Conservation (phyloP, 2,113 vertebrate species). For the Sinocyclocheilus grahami region DNA sequence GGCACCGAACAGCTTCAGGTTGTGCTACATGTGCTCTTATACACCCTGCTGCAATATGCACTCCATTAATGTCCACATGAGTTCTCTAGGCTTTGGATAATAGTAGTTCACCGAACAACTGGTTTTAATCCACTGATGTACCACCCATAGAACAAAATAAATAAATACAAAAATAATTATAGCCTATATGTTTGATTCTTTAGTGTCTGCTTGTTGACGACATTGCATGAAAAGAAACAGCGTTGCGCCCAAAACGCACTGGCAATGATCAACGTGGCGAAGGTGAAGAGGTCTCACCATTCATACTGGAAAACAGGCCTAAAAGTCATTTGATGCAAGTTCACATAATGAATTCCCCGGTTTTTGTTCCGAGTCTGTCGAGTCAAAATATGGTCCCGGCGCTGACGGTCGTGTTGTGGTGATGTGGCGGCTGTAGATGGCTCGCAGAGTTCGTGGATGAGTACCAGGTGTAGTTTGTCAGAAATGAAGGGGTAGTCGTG, state of each 20-base stretch:
- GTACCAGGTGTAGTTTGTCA: slow-evolving; percentile 94
- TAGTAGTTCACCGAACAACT: slow-evolving; percentile 72
- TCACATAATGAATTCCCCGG: slow-evolving; percentile 65
- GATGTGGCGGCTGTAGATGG: slow-evolving; percentile 86
- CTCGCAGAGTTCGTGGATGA: slow-evolving; percentile 80
- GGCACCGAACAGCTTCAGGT: slow-evolving; percentile 88
- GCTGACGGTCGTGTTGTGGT: slow-evolving; percentile 82
- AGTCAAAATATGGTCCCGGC: slow-evolving; percentile 90
- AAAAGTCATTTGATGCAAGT: slow-evolving; percentile 59
- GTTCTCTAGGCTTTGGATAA: slow-evolving; percentile 74
- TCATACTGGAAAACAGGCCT: slow-evolving; percentile 44
- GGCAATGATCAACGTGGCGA: slow-evolving; percentile 41
- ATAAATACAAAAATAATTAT: slow-evolving; percentile 83
- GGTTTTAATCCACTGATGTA: slow-evolving; percentile 52
- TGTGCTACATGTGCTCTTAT: slow-evolving; percentile 82
- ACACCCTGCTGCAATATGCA: slow-evolving; percentile 64
- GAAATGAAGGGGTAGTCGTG: slow-evolving; percentile 78
- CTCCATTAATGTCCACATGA: slow-evolving; percentile 66
- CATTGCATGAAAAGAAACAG: slow-evolving; percentile 46
- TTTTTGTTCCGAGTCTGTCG: slow-evolving; percentile 27
- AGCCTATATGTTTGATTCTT: slow-evolving; percentile 65
- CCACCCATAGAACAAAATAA: slow-evolving; percentile 72
- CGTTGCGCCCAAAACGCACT: slow-evolving; percentile 59
- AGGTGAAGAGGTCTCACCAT: background rate
- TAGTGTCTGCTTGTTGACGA: slow-evolving; percentile 59